Percentiles rank a stretch among this genome's conserved stretches.
Conservation (phyloP, 2,113 vertebrate species). For the Thalassarche chlororhynchos region DNA sequence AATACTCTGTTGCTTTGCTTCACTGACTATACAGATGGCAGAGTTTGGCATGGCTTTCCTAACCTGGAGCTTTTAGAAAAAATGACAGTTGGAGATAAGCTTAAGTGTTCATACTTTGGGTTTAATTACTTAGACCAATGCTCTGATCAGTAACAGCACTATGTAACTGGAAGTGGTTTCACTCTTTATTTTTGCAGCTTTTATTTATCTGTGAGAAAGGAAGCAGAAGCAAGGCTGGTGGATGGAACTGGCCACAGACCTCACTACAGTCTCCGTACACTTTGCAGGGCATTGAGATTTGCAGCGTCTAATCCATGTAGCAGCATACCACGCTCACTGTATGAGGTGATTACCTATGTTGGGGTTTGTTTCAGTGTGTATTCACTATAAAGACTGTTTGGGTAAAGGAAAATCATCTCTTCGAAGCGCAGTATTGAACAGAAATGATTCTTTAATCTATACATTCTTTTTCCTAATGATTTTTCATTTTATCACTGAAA, state of each 20-base stretch:
- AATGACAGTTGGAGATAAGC: not conserved
- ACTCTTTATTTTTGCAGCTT: constrained; percentile 79
- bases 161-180: not conserved
- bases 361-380: not conserved
- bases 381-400: not conserved
- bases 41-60: not conserved
- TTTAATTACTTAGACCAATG: not conserved
- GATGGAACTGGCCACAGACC: constrained; percentile 93
- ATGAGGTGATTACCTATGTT: constrained; percentile 82
- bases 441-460: not conserved
- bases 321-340: constrained; percentile 90
- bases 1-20: not conserved
- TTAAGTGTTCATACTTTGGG: not conserved
- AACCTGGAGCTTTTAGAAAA: not conserved
- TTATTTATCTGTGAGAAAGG: constrained; percentile 88
- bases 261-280: constrained; percentile 94
- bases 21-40: not conserved
- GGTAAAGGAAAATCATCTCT: not conserved
- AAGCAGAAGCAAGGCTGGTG: constrained; percentile 81
- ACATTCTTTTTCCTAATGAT: not conserved
- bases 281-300: constrained; percentile 92
- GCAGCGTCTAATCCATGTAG: constrained; percentile 86
- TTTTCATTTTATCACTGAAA: not conserved
- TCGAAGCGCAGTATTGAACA: not conserved
- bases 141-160: not conserved